Base-by-base conservation (phyloP, 2,797 vertebrate genomes). In the Danio kyathit region DNA sequence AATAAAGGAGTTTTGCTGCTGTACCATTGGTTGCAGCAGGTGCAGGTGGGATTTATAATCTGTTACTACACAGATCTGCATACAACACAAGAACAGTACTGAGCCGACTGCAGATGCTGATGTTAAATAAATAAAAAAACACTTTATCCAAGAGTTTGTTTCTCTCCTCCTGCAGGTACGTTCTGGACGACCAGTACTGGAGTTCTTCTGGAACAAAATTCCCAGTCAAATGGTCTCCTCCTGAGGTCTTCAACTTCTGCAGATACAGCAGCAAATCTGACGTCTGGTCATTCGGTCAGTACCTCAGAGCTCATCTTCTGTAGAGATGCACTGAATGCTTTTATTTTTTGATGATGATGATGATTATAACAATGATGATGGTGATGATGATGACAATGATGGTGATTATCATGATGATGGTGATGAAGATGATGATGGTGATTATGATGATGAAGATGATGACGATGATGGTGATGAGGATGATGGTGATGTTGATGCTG, bases 151-250 rank as follows among this genome's bases (percentile, higher is more conserved):
- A 29, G 29, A 29, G n/a, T n/a, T n/a, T n/a, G n/a, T 29, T 29
- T 3, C 29, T 71, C 48, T 57, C 56, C 11, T 57, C 56, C 16
- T 79, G 29, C n/a, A 86, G 85, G 75, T 86, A 84, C 0, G 86
- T 84, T 44, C 91, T 97, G 64, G 97, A 98, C 71, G 95, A 99
- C 85, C 96, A 98, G 76, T 99, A 99, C 85, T 96, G 94, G 81
- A 97, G 96, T 78, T 98, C 97, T 6, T 96, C 94, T 0, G 96
- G 96, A 0, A 91, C 95, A 7, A 97, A 96, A 82, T 99, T 99
- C 81, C 97, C 97, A 0, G 97, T 99, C 80, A 99, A 98, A 84
- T 99, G 97, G 97, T 99, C 97, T n/a, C 95, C 97, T 0, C 97
- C 97, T 0, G 97, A 98, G 85, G 97, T 99, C 82, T 96, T 98